A percentile compares a stretch with the other conserved stretches of the same genome.
These are phyloP conservation scores for Crambe crambe DNA, from an alignment of 37 sponge, comb jelly and placozoan species.

Conservation along the genomic window DNA sequence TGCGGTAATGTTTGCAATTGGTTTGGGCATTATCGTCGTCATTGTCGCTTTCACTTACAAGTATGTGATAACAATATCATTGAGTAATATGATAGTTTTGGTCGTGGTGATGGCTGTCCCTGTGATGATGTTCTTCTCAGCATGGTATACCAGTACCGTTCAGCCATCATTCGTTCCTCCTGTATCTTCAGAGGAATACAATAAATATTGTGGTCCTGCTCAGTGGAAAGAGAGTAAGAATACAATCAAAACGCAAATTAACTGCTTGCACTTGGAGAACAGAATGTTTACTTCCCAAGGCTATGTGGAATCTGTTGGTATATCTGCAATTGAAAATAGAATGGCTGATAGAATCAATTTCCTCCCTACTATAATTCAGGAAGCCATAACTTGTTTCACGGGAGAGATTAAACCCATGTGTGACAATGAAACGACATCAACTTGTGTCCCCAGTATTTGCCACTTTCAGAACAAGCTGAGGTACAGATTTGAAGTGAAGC, in stretches of 20 bases:
- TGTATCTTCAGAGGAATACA: slow-evolving; percentile 30
- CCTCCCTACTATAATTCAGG: slow-evolving; percentile 27
- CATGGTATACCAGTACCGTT: not conserved
- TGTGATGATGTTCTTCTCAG: slow-evolving; percentile 5
- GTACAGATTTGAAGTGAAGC: slow-evolving; percentile 33
- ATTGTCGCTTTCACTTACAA: not conserved
- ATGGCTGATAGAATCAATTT: not conserved
- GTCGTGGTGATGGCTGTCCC: slow-evolving; percentile 6
- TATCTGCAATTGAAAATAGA: slow-evolving; percentile 17
- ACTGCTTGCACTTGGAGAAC: slow-evolving; percentile 55
- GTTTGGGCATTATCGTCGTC: not conserved
- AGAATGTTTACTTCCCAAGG: slow-evolving; percentile 31
- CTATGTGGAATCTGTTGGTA: slow-evolving; percentile 18
- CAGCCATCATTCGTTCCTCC: not conserved
- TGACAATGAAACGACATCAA: slow-evolving; percentile 31
- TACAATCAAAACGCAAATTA: slow-evolving; percentile 48
- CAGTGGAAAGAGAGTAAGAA: slow-evolving; percentile 18
- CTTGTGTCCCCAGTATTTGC: slow-evolving; percentile 48
- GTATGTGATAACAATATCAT: slow-evolving; percentile 37
- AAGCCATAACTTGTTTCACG: slow-evolving; percentile 34
- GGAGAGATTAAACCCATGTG: slow-evolving; percentile 54
- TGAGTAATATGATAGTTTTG: slow-evolving; percentile 25
- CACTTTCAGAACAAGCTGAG: slow-evolving; percentile 31
- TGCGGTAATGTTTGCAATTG: not conserved
- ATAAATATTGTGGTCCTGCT: slow-evolving; percentile 39